Base-by-base conservation (phyloP, 2,113 vertebrate genomes). In the Helogale parvula region DNA sequence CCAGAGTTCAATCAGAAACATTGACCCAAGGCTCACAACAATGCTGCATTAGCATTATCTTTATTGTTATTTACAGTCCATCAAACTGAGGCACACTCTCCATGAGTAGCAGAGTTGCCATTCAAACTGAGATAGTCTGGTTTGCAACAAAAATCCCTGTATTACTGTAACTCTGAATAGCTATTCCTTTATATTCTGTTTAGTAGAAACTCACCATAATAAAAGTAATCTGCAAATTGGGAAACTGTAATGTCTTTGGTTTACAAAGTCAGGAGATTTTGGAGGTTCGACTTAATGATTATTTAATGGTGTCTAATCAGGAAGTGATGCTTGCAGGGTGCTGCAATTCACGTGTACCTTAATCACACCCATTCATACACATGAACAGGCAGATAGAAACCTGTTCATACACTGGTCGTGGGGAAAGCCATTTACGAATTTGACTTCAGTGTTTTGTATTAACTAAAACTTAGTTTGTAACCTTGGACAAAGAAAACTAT, bases 391-490 rank as follows among this genome's bases (percentile, higher is more conserved):
- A 45, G 3, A 23, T 29, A 19, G 45, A 27, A 57, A 91, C 50
- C 71, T 41, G 25, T 38, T 94, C 65, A 85, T 54, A 38, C 23
- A 52, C 9, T 90, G 38, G 23, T 35, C 50, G 41, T n/a, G 7
- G 45, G 19, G 21, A 69, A 95, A 90, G 35, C 2, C 31, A 23
- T 79, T 94, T 82, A 17, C n/a, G 38, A 88, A 14, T 83, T 92
- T 91, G 10, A 41, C 27, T 96, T 82, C 33, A 47, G 7, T 89
- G 25, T 92, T 93, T 76, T 57, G 13, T 77, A 72, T 69, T 81
- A 25, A 88, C 21, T 54, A 77, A 12, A 69, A 65, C 92, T 83
- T 79, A 94, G 23, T 94, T 90, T 92, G 15, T 93, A 92, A 85
- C 45, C 8, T 68, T 60, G 76, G 89, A 92, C 69, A 23, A 80